Percentiles rank a stretch among this genome's conserved stretches.
Conservation (phyloP, 2,113 vertebrate species). For the Sceloporus tristichus region DNA sequence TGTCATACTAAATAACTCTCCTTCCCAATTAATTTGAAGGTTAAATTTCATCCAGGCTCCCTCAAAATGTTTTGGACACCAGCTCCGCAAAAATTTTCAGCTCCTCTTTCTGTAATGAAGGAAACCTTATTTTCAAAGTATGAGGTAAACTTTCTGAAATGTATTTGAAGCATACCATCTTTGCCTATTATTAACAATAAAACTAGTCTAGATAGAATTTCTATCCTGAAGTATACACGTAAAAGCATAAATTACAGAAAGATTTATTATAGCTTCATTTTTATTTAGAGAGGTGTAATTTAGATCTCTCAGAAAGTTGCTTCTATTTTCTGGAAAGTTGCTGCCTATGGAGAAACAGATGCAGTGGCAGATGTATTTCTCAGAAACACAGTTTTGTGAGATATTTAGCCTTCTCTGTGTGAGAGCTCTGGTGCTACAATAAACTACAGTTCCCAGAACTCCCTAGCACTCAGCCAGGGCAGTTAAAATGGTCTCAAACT, state of each 20-base stretch:
- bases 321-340: background rate
- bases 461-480: no score
- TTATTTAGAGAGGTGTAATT: background rate
- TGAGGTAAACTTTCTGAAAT: constrained; percentile 73
- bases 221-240: background rate
- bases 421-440: no score
- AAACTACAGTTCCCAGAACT: no score
- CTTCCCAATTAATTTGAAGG: constrained; percentile 67
- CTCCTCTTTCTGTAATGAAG: constrained; percentile 75
- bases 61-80: constrained; percentile 81
- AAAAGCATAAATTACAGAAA: background rate
- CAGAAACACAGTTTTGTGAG: background rate
- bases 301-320: background rate
- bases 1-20: background rate
- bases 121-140: constrained; percentile 79
- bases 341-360: no score
- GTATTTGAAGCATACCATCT: background rate
- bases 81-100: constrained; percentile 79
- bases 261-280: background rate
- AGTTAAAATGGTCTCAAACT: no score
- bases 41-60: constrained; percentile 68
- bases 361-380: no score
- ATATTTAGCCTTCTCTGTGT: no score
- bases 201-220: constrained; percentile 4
- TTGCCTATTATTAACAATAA: background rate